These are phyloP conservation scores for Ophioninae sp. DNA, from an alignment of 2,888 invertebrate species.

Conservation along the genomic window DNA sequence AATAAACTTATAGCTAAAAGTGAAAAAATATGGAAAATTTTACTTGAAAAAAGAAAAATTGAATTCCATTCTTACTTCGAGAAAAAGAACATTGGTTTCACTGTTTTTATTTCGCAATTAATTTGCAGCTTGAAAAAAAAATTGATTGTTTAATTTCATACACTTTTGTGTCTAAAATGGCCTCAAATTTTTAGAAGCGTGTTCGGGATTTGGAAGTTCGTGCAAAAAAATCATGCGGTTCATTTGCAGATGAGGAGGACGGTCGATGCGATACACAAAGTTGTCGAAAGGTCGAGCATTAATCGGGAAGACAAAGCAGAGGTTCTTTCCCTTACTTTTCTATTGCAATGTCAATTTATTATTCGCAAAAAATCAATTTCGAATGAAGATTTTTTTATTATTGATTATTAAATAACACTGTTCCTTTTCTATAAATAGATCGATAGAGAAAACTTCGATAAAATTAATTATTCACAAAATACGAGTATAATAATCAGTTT, in stretches of 20 bases:
- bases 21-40: not conserved
- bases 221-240: not conserved
- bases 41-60: not conserved
- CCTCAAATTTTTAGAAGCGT: not conserved
- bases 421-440: not conserved
- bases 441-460: not conserved
- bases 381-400: not conserved
- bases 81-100: not conserved
- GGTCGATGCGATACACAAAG: conserved; percentile 30
- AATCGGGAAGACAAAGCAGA: conserved; percentile 35
- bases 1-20: not conserved
- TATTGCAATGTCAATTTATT: not conserved
- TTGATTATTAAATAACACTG: not conserved
- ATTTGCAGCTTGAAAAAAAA: not conserved
- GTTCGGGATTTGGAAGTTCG: not conserved
- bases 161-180: not conserved
- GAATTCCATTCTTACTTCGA: too few species aligned
- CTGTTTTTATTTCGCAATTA: not conserved
- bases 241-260: conserved; percentile 45
- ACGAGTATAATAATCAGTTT: not conserved
- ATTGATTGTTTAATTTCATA: not conserved
- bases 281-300: conserved; percentile 37
- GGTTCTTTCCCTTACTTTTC: conserved; percentile 24
- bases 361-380: not conserved
- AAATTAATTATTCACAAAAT: not conserved